Evolutionary conservation across 2,113 vertebrate species (phyloP).

Genomic region (Sebastes fasciatus): DNA sequence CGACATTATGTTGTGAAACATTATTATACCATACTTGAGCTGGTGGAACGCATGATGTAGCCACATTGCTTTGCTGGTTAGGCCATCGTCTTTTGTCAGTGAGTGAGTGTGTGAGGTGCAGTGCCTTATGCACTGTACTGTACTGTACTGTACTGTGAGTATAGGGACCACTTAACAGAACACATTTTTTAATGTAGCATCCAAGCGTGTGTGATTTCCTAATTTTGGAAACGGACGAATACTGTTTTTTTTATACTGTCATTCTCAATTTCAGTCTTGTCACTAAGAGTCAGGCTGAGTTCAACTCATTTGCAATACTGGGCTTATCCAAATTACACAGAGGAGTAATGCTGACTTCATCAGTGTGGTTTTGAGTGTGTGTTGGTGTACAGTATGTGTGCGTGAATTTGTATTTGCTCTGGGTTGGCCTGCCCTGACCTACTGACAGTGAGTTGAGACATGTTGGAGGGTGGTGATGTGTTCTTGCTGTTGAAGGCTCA

Average conservation of each 20-base stretch:
- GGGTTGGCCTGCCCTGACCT: conserved; percentile 27
- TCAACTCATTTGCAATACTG: not conserved
- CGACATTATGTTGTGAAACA: not conserved
- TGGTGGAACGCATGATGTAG: not conserved
- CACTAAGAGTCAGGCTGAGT: conserved; percentile 11
- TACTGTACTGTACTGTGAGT: not conserved
- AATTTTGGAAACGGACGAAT: not conserved
- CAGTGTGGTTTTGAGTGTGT: conserved; percentile 4
- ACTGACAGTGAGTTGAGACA: conserved; percentile 54
- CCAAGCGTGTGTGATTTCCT: too few relatives aligned
- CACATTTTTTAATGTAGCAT: too few relatives aligned
- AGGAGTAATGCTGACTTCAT: conserved; percentile 25
- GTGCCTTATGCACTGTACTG: not conserved
- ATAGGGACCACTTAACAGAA: not conserved
- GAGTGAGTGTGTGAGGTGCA: not conserved
- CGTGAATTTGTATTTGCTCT: not conserved
- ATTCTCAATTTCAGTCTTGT: conserved; percentile 2
- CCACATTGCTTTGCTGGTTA: not conserved
- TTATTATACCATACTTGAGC: not conserved
- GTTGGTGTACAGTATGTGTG: not conserved
- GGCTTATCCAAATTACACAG: not conserved
- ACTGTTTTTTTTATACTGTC: not conserved
- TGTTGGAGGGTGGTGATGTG: conserved; percentile 41
- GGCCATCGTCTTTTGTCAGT: not conserved
- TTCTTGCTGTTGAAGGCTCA: conserved; percentile 19